Conservation (phyloP, 1,140 invertebrate species). For the Bombus picipes region DNA sequence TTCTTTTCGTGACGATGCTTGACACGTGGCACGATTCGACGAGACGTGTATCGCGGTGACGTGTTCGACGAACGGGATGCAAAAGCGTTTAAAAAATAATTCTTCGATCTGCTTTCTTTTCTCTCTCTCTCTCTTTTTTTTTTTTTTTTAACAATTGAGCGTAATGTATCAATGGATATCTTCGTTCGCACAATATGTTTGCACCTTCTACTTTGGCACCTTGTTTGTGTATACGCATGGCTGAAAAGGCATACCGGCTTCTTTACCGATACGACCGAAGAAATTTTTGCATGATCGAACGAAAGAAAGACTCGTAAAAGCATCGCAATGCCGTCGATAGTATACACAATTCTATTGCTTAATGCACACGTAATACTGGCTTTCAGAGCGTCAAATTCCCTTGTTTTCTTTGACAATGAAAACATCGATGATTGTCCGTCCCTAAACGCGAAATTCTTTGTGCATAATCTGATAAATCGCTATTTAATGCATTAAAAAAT, state of each 20-base stretch:
- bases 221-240: constrained; percentile 29
- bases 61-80: constrained; percentile 15
- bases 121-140: not conserved
- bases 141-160: constrained; percentile 27
- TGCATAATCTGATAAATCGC: constrained; percentile 67
- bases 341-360: constrained; percentile 50
- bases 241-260: constrained; percentile 4
- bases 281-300: constrained; percentile 25
- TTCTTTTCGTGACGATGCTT: not conserved
- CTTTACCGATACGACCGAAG: constrained; percentile 33
- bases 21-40: constrained; percentile 1
- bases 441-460: constrained; percentile 83
- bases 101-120: constrained; percentile 46
- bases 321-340: constrained; percentile 33
- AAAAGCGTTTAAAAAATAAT: constrained; percentile 59
- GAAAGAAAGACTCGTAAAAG: constrained; percentile 32
- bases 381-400: constrained; percentile 73
- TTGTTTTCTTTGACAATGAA: constrained; percentile 67
- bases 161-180: constrained; percentile 8
- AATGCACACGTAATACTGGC: constrained; percentile 79
- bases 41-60: not conserved
- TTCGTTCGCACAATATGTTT: constrained; percentile 9
- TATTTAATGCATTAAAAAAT: constrained; percentile 59
- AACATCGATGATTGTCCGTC: constrained; percentile 82
- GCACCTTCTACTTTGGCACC: constrained; percentile 80